Percentiles rank a stretch among this genome's conserved stretches.
phyloP scores from a whole-genome alignment of 2,888 invertebrate species.

The Melanchra persicariae region DNA sequence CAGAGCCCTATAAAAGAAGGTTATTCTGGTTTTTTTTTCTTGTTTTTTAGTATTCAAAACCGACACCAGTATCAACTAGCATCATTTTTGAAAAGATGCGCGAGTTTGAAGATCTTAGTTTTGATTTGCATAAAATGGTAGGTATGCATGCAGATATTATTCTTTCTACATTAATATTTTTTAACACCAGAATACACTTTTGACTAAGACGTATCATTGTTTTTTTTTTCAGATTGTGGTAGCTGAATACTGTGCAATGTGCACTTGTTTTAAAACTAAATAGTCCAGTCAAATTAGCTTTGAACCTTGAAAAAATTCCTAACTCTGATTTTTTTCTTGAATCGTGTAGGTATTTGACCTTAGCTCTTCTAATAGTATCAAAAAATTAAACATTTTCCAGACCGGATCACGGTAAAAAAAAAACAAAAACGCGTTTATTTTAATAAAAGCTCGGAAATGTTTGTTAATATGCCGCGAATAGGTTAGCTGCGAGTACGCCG shows the following conservation, averaged over 20 bases:
- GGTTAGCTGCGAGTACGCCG: too few relatives aligned
- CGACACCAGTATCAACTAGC: slow-evolving; percentile 1
- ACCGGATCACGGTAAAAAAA: too few relatives aligned
- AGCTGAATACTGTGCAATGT: slow-evolving; percentile 34
- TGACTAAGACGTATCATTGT: background rate
- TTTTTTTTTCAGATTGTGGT: slow-evolving; percentile 52
- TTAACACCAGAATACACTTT: background rate
- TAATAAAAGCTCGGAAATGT: too few relatives aligned
- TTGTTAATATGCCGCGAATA: too few relatives aligned
- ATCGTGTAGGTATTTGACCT: too few relatives aligned
- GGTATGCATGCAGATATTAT: background rate
- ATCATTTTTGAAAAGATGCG: slow-evolving; percentile 6
- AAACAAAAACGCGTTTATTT: too few relatives aligned
- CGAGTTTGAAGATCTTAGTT: slow-evolving; percentile 27
- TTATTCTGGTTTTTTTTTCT: slow-evolving; percentile 11
- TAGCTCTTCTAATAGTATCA: too few relatives aligned
- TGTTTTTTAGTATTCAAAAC: slow-evolving; percentile 12
- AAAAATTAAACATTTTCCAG: too few relatives aligned
- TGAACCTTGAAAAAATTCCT: too few relatives aligned
- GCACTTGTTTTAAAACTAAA: slow-evolving; percentile 40
- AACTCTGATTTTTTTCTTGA: too few relatives aligned
- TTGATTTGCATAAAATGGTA: slow-evolving; percentile 45
- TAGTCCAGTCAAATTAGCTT: too few relatives aligned
- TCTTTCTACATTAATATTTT: background rate
- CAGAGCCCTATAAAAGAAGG: background rate